Evolutionary conservation across 2,888 invertebrate species (phyloP).

Genomic region (Eustalomyia histrio): DNA sequence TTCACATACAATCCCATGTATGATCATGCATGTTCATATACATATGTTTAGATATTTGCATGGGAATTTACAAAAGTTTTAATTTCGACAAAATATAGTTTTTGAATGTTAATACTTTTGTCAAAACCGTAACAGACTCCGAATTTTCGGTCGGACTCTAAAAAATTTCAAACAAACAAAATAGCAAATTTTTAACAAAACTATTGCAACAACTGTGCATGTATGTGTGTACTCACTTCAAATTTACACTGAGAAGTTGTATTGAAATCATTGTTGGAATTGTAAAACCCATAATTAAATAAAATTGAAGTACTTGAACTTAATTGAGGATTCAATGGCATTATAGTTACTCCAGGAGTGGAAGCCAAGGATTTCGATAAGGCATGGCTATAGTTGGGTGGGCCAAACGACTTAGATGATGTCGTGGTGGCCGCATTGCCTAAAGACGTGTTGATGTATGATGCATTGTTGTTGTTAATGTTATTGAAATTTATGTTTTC

Average conservation of each 20-base stretch:
- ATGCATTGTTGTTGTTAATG: slow-evolving; percentile 51
- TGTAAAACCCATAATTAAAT: slow-evolving; percentile 68
- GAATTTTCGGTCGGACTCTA: no score
- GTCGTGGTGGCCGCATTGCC: slow-evolving; percentile 29
- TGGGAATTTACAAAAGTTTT: no score
- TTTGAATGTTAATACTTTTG: no score
- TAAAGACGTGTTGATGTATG: slow-evolving; percentile 38
- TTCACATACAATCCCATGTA: no score
- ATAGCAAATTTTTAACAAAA: slow-evolving; percentile 22
- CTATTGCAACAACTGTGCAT: slow-evolving; percentile 33
- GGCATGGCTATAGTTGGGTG: slow-evolving; percentile 71
- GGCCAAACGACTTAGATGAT: slow-evolving; percentile 63
- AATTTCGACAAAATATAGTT: no score
- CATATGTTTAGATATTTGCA: no score
- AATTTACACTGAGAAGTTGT: slow-evolving; percentile 70
- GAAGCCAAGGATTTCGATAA: slow-evolving; percentile 74
- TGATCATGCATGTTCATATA: no score
- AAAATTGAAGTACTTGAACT: slow-evolving; percentile 54
- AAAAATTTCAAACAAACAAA: no score
- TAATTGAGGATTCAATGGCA: slow-evolving; percentile 67
- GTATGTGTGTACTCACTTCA: slow-evolving; percentile 74
- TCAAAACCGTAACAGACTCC: no score
- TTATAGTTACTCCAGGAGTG: slow-evolving; percentile 74
- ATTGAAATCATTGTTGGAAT: slow-evolving; percentile 51
- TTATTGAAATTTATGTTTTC: slow-evolving; percentile 55